phyloP scores from a whole-genome alignment of 2,888 invertebrate genomes.

The Andrena bucephala region DNA sequence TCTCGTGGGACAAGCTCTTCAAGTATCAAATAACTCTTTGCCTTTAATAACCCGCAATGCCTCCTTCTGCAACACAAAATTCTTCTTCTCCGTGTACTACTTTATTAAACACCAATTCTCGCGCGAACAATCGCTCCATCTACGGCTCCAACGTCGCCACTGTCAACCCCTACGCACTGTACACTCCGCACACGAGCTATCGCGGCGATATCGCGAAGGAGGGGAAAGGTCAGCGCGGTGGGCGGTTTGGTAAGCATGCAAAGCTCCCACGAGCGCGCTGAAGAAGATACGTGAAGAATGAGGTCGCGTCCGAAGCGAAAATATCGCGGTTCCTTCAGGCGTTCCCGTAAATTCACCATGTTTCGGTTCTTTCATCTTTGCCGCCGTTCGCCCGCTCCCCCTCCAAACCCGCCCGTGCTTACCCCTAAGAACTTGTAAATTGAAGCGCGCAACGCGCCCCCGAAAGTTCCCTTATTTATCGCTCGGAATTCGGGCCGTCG shows the following conservation, averaged over 20 bases:
- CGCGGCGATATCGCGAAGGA: not conserved
- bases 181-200: not conserved
- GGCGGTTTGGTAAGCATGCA: not conserved
- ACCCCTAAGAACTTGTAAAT: constrained; percentile 60
- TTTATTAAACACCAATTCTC: no score
- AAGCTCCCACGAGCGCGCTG: not conserved
- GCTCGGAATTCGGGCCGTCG: constrained; percentile 30
- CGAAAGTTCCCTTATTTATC: constrained; percentile 43
- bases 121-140: not conserved
- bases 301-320: constrained; percentile 44
- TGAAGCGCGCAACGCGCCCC: constrained; percentile 36
- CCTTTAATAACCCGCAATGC: not conserved
- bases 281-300: constrained; percentile 53
- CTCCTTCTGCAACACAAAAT: not conserved
- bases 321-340: constrained; percentile 17
- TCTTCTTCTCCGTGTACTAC: no score
- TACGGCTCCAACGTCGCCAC: not conserved
- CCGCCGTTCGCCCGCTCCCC: constrained; percentile 28
- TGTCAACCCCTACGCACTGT: not conserved
- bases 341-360: constrained; percentile 49
- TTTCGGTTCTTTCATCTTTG: constrained; percentile 57
- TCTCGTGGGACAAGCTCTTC: not conserved
- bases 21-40: constrained; percentile 23
- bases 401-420: not conserved
- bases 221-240: not conserved